Base-by-base conservation (phyloP, 2,888 invertebrate species). In the Dendrolimus houi region DNA sequence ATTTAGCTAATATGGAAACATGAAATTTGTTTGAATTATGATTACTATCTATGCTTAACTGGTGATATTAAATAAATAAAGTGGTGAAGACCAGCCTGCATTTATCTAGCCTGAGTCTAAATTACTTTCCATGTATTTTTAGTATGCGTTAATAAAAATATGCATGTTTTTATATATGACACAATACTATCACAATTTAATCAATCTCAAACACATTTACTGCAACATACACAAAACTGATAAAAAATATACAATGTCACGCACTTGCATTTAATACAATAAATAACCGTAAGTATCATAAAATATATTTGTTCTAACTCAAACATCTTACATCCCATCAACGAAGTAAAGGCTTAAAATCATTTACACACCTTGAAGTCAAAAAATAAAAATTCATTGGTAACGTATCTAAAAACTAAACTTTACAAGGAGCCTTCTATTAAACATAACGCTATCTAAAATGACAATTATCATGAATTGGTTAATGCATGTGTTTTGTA, bases 361-460 rank as follows among this genome's bases (percentile, higher is more conserved):
- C 29, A 29, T 65, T 67, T 68, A 73, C 66, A 75, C 70, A 77
- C 61, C 69, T 74, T 69, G 70, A 77, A 75, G 79, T 80, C 81
- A 82, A 78, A 65, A 75, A 81, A 79, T 63, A 70, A 68, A 83
- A 86, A 84, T 81, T 88, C 89, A 88, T 88, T 89, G 89, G 89
- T 89, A 88, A 89, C 89, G 78, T 83, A 81, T 81, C 78, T 81
- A 83, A 79, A 60, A 79, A 80, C 84, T 87, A 87, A 82, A 70
- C 71, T 79, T 81, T 81, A 78, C 75, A 79, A 74, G 72, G 74
- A 84, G 75, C 81, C 78, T 79, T 85, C 72, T 67, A 75, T 74
- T 75, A 75, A 77, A 73, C 71, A 63, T 63, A 52, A 8, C 41
- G 41, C 42, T 55, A 56, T 52, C 60, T 60, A 67, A 60, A 63